Conservation (phyloP, 35 echinoderm and acorn worm genomes). For the Diadema setosum region DNA sequence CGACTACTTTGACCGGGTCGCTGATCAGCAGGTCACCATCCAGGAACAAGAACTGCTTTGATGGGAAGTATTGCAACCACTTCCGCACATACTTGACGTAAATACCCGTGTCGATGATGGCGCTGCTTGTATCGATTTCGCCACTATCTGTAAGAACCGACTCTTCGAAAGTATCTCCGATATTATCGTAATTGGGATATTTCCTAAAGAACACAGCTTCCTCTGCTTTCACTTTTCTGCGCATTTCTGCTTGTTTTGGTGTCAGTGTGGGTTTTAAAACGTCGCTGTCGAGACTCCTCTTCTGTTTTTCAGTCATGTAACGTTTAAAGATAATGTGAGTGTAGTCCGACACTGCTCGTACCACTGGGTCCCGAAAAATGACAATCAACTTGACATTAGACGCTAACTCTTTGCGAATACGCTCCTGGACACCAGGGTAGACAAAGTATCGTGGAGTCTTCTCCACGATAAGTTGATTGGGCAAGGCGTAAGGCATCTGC, state of each 20-base stretch:
- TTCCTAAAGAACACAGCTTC: background rate
- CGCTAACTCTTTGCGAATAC: conserved; percentile 27
- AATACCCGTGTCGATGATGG: conserved; percentile 53
- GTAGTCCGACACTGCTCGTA: conserved; percentile 74
- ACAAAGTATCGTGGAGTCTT: conserved; percentile 64
- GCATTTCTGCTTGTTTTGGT: conserved; percentile 1
- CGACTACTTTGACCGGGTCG: conserved; percentile 28
- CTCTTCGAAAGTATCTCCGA: conserved; percentile 68
- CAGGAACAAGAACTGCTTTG: conserved; percentile 47
- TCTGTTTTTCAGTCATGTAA: background rate
- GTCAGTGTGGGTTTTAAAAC: background rate
- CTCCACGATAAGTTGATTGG: conserved; percentile 50
- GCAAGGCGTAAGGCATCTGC: conserved; percentile 50
- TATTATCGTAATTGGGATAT: conserved; percentile 25
- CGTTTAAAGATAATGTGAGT: conserved; percentile 36
- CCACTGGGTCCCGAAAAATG: conserved; percentile 77
- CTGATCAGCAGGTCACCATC: conserved; percentile 50
- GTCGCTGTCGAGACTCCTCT: background rate
- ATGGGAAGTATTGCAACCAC: conserved; percentile 57
- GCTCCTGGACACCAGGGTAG: background rate
- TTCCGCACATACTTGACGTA: conserved; percentile 53
- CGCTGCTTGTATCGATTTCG: conserved; percentile 40
- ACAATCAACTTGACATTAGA: conserved; percentile 70
- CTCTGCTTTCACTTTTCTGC: background rate
- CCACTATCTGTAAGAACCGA: conserved; percentile 57